Conservation (phyloP, 2,113 vertebrate genomes). For the Cololabis saira region DNA sequence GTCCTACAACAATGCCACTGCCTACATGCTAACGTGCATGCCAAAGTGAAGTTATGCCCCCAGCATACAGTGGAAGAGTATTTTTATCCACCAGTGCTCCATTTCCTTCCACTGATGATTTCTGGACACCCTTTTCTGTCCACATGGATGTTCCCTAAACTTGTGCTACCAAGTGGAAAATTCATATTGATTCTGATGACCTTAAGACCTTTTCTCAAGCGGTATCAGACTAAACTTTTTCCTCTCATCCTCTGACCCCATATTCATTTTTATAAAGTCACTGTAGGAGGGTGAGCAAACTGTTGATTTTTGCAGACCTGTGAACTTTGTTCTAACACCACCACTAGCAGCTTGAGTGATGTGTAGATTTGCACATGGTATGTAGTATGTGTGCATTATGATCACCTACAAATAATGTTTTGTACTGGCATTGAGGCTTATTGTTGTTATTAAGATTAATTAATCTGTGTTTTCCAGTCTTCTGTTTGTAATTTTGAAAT, state of each 20-base stretch:
- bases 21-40: too few relatives aligned
- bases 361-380: background rate
- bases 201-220: slow-evolving; percentile 34
- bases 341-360: background rate
- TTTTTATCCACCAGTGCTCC: background rate
- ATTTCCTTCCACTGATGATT: slow-evolving; percentile 8
- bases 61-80: too few relatives aligned
- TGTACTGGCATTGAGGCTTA: too few relatives aligned
- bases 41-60: too few relatives aligned
- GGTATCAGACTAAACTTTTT: slow-evolving; percentile 26
- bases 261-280: slow-evolving; percentile 17
- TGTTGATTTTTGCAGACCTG: slow-evolving; percentile 36
- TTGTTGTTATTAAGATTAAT: too few relatives aligned
- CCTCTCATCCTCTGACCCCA: slow-evolving; percentile 33
- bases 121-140: background rate
- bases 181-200: slow-evolving; percentile 46
- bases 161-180: slow-evolving; percentile 8
- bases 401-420: background rate
- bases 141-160: background rate
- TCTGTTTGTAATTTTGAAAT: too few relatives aligned
- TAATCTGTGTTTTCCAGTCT: too few relatives aligned
- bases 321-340: slow-evolving; percentile 40
- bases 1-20: too few relatives aligned
- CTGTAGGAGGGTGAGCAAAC: background rate
- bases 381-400: background rate